phyloP scores from a whole-genome alignment of 2,113 vertebrate genomes.

The Calypte anna region DNA sequence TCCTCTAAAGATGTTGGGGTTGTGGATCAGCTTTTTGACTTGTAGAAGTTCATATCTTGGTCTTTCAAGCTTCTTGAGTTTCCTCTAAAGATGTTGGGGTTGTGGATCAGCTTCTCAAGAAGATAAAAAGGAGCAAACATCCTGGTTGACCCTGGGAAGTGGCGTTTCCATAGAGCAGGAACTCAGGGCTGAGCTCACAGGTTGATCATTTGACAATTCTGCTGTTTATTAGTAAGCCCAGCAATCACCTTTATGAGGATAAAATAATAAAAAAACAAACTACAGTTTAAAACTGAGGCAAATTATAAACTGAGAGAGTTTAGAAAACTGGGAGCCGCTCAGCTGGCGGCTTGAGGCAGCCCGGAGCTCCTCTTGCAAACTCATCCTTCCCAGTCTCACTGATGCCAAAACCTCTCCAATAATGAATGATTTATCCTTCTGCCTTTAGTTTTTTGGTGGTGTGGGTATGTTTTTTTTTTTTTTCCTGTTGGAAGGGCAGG shows the following conservation, averaged over 20 bases:
- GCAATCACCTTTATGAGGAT: neutral
- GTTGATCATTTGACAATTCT: neutral
- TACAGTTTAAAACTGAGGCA: neutral
- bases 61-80: conserved; percentile 1
- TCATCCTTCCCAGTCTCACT: neutral
- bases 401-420: neutral
- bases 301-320: neutral
- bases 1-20: neutral
- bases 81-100: neutral
- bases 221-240: neutral
- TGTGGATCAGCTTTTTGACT: neutral
- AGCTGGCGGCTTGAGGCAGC: neutral
- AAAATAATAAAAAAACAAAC: neutral
- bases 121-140: neutral
- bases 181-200: neutral
- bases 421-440: neutral
- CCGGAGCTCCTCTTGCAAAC: neutral
- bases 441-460: neutral
- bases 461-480: too few species aligned
- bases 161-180: neutral
- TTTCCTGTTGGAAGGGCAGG: neutral
- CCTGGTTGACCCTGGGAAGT: neutral
- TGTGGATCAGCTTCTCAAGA: neutral
- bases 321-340: neutral
- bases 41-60: conserved; percentile 5